Evolutionary conservation across 37 sponge, comb jelly and placozoan species (phyloP).

Genomic region (Hormiphora californensis): DNA sequence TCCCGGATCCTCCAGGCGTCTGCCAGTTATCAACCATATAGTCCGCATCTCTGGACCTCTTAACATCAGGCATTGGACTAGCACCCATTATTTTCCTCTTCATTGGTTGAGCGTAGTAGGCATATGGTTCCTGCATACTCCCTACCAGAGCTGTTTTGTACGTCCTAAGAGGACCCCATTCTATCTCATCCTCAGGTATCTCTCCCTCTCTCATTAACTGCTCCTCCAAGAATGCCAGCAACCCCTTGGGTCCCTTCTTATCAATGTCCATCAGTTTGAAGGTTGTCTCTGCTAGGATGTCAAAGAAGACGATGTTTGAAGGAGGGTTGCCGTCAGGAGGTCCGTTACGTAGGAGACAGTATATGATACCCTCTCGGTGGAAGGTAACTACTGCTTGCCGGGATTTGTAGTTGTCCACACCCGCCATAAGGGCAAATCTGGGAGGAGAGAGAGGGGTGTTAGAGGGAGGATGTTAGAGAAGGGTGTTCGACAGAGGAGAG

Average conservation of each 20-base stretch:
- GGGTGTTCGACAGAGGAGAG: too few species aligned
- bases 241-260: slow-evolving; percentile 70
- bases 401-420: slow-evolving; percentile 53
- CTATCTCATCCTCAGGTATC: slow-evolving; percentile 53
- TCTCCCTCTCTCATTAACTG: slow-evolving; percentile 51
- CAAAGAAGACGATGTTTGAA: slow-evolving; percentile 74
- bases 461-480: too few species aligned
- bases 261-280: slow-evolving; percentile 80
- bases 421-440: slow-evolving; percentile 51
- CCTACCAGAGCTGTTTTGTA: slow-evolving; percentile 39
- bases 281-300: slow-evolving; percentile 73
- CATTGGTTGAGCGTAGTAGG: not conserved
- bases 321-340: slow-evolving; percentile 44
- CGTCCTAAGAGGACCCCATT: slow-evolving; percentile 40
- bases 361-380: slow-evolving; percentile 43
- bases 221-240: slow-evolving; percentile 56
- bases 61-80: slow-evolving; percentile 48
- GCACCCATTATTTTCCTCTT: slow-evolving; percentile 49
- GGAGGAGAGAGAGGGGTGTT: too few species aligned
- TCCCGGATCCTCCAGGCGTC: slow-evolving; percentile 12
- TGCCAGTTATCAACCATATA: not conserved
- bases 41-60: slow-evolving; percentile 44
- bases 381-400: slow-evolving; percentile 37
- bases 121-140: slow-evolving; percentile 35
- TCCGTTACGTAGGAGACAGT: slow-evolving; percentile 46